Evolutionary conservation across 2,888 invertebrate genomes (phyloP).

Genomic region (Neoaliturus tenellus): DNA sequence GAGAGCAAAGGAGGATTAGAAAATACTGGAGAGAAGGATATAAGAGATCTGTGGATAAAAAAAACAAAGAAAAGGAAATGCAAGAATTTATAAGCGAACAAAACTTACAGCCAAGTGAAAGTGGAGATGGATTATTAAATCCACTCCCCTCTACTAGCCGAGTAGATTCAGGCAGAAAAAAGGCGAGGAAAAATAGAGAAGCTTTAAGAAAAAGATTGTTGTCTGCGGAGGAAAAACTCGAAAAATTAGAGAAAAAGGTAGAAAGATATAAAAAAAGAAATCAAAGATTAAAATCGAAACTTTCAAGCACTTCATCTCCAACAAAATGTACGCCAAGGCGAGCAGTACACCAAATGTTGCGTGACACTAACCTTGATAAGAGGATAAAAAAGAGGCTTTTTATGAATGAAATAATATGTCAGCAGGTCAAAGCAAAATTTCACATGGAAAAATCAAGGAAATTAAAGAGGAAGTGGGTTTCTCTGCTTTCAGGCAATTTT

Average conservation of each 20-base stretch:
- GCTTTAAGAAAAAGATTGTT: slow-evolving; percentile 37
- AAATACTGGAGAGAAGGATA: slow-evolving; percentile 24
- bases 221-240: neutral
- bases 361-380: neutral
- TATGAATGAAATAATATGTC: slow-evolving; percentile 35
- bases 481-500: neutral
- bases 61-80: slow-evolving; percentile 15
- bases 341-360: neutral
- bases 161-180: slow-evolving; percentile 16
- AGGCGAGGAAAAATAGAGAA: slow-evolving; percentile 31
- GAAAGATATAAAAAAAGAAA: slow-evolving; percentile 8
- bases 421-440: slow-evolving; percentile 17
- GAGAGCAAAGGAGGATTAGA: neutral
- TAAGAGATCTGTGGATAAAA: slow-evolving; percentile 26
- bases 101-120: neutral
- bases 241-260: slow-evolving; percentile 21
- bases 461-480: slow-evolving; percentile 40
- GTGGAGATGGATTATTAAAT: neutral
- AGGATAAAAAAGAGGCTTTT: slow-evolving; percentile 8
- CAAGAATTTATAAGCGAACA: neutral
- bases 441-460: slow-evolving; percentile 30
- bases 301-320: neutral
- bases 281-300: slow-evolving; percentile 26
- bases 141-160: slow-evolving; percentile 36
- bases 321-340: neutral